Conservation (phyloP, 2,888 invertebrate species). For the Coelogynopora nodosa region DNA sequence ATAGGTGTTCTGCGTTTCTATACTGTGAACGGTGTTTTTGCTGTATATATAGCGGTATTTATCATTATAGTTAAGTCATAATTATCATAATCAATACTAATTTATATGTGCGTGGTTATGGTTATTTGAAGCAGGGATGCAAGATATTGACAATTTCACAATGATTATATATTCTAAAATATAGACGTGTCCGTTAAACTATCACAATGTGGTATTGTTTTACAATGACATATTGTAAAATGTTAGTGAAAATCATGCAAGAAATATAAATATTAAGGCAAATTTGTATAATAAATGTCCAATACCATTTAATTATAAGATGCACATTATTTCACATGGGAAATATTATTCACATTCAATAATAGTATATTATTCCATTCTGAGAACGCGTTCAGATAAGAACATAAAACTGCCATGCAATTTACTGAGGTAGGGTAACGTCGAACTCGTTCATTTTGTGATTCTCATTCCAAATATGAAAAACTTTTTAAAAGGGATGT, state of each 20-base stretch:
- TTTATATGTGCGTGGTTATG: too few species aligned
- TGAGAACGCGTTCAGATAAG: neutral
- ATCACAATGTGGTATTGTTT: too few species aligned
- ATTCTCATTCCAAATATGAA: neutral
- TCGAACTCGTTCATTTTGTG: neutral
- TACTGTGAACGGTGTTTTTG: too few species aligned
- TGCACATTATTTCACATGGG: neutral
- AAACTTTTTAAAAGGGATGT: neutral
- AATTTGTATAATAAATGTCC: neutral
- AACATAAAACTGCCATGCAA: neutral
- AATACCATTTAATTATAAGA: neutral
- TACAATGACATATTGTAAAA: too few species aligned
- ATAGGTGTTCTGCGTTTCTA: too few species aligned
- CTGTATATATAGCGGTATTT: too few species aligned
- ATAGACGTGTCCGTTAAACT: too few species aligned
- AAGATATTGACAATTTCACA: too few species aligned
- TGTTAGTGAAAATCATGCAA: neutral
- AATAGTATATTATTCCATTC: neutral
- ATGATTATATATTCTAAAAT: too few species aligned
- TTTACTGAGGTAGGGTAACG: neutral
- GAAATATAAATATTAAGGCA: neutral
- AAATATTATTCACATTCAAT: neutral
- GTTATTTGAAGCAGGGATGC: too few species aligned
- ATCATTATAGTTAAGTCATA: too few species aligned
- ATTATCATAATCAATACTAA: too few species aligned